Evolutionary conservation across 2,797 vertebrate species (phyloP).

Genomic region (Tenualosa thibaudeaui): DNA sequence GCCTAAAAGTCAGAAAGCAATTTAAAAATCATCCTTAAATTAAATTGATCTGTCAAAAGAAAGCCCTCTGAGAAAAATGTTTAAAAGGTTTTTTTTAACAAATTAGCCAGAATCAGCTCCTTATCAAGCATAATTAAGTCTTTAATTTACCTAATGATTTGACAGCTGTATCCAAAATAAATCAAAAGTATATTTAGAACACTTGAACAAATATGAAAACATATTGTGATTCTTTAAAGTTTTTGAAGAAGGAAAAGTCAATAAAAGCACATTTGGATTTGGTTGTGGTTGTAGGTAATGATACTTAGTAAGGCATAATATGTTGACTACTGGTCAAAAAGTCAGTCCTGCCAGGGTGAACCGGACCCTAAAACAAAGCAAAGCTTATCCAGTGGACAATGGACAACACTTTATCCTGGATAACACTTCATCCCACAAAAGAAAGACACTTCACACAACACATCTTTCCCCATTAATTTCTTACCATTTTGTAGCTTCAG

Average conservation of each 20-base stretch:
- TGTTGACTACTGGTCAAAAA: too few relatives aligned
- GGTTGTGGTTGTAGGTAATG: not conserved
- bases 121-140: not conserved
- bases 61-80: not conserved
- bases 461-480: too few relatives aligned
- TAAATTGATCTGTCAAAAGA: not conserved
- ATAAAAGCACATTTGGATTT: not conserved
- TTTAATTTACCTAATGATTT: not conserved
- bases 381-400: too few relatives aligned
- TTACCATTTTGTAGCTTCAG: too few relatives aligned
- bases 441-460: too few relatives aligned
- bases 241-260: not conserved
- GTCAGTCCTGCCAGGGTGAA: too few relatives aligned
- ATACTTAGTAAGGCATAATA: too few relatives aligned
- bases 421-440: too few relatives aligned
- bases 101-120: too few relatives aligned
- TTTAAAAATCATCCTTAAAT: not conserved
- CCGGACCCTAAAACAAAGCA: too few relatives aligned
- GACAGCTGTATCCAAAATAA: not conserved
- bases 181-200: not conserved
- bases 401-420: too few relatives aligned
- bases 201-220: not conserved
- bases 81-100: too few relatives aligned
- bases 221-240: not conserved
- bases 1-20: not conserved